A percentile compares a stretch with the other conserved stretches of the same genome.
Conservation (phyloP, 1,140 invertebrate species). For the Spodoptera litura region DNA sequence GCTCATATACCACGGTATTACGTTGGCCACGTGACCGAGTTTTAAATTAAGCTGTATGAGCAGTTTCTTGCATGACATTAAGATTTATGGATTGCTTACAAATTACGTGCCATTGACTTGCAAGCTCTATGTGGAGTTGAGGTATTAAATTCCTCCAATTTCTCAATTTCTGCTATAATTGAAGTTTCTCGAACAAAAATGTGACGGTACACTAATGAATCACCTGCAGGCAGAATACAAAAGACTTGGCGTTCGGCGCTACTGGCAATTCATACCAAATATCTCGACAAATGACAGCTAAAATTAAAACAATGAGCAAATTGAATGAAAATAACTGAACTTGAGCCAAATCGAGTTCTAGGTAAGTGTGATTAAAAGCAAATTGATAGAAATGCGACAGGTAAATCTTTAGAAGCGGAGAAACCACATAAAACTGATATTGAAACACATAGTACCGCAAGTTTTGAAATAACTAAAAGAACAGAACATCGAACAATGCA, state of each 20-base stretch:
- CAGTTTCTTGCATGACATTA: not conserved
- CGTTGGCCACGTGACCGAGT: conserved; percentile 55
- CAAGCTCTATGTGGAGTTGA: not conserved
- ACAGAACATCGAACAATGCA: not conserved
- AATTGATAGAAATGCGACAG: conserved; percentile 4
- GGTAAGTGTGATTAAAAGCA: conserved; percentile 23
- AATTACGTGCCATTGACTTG: conserved; percentile 8
- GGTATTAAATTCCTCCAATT: not conserved
- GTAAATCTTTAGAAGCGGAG: not conserved
- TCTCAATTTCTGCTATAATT: not conserved
- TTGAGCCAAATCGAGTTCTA: conserved; percentile 11
- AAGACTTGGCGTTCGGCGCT: conserved; percentile 68
- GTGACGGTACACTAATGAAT: conserved; percentile 57
- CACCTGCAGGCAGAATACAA: conserved; percentile 64
- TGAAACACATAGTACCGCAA: not conserved
- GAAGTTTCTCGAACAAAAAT: conserved; percentile 47
- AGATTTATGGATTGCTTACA: conserved; percentile 21
- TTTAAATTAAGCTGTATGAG: conserved; percentile 31
- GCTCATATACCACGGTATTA: conserved; percentile 48
- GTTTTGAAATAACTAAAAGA: not conserved
- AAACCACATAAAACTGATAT: not conserved
- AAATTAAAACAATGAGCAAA: conserved; percentile 69
- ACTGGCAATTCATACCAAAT: conserved; percentile 62
- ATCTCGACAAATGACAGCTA: conserved; percentile 75
- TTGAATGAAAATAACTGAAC: conserved; percentile 25